These are phyloP conservation scores for Microtus oregoni DNA, from an alignment of 2,113 vertebrate genomes.

Conservation along the genomic window DNA sequence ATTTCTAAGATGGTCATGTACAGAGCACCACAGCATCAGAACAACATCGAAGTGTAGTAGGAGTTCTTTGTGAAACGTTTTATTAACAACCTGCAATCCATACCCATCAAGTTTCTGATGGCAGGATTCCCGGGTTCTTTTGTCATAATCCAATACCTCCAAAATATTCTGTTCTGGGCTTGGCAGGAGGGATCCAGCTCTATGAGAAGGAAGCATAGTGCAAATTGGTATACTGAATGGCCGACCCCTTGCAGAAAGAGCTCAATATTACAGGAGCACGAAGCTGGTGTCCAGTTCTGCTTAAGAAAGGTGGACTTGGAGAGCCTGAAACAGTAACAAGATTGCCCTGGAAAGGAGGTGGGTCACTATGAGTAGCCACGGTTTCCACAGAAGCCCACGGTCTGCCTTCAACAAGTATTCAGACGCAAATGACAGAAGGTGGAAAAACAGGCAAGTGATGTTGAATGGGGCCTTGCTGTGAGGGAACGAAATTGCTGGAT, in stretches of 20 bases:
- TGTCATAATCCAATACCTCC: background rate
- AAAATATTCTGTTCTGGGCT: background rate
- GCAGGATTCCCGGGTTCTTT: background rate
- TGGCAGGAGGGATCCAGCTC: background rate
- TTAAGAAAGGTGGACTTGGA: background rate
- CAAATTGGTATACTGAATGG: background rate
- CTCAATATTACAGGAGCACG: background rate
- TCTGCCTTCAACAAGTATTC: background rate
- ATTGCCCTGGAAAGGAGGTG: background rate
- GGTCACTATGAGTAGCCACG: background rate
- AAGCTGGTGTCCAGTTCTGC: background rate
- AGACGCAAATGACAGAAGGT: background rate
- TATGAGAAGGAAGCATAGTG: background rate
- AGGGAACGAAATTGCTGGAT: background rate
- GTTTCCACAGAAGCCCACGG: background rate
- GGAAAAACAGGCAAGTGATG: background rate
- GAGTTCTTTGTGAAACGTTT: background rate
- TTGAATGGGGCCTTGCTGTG: background rate
- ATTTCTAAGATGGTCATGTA: background rate
- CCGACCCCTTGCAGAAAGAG: background rate
- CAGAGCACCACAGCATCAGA: background rate
- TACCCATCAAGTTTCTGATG: slow-evolving; percentile 4
- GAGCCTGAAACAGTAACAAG: background rate
- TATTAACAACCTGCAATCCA: slow-evolving; percentile 17
- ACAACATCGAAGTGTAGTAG: background rate